Evolutionary conservation across 2,888 invertebrate species (phyloP), one percentile per base, ranked within the genome.

Genomic region (Drosophila putrida): DNA sequence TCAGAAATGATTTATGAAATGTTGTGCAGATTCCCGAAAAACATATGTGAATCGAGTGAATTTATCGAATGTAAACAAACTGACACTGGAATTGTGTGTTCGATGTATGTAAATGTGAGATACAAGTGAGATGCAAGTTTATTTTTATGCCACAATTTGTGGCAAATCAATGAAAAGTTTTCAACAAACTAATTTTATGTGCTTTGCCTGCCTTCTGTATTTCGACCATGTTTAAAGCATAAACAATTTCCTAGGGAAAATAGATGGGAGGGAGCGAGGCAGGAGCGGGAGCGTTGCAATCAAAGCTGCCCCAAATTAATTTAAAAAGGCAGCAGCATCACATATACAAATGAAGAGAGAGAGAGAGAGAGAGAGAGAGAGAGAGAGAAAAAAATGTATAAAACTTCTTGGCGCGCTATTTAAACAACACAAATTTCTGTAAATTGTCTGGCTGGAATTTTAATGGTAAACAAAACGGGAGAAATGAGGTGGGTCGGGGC

Each of bases 231-330:
- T 67, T 80, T 50, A 68, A 75, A 71, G 73, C 81, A 81, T 79
- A 86, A 83, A 86, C 86, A 83, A 77, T 82, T 82, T 71, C 39
- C 41, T 62, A 49, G 35, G 4, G 25, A 20, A 33, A 27, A 1
- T 38, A 6, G 15, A 15, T 6, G 31, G 11, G 28, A 4, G 39
- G 20, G 6, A 27, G n/a, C 11, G 35, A 13, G 41, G 41, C 11
- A 25, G 36, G 51, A 47, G 25, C 41, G 46, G 38, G 57, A 35
- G 62, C 53, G 60, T 61, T 71, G 78, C 83, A 80, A 83, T 83
- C 83, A 86, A 82, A 85, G 82, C 78, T 82, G 80, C 66, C 78
- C 82, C 78, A 83, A 80, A 86, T 86, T 86, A 83, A 83, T 86
- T 86, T 86, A 76, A 76, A 71, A 84, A 75, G 71, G 65, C 73